phyloP scores from a whole-genome alignment of 2,797 vertebrate species.

The Galago senegalensis region DNA sequence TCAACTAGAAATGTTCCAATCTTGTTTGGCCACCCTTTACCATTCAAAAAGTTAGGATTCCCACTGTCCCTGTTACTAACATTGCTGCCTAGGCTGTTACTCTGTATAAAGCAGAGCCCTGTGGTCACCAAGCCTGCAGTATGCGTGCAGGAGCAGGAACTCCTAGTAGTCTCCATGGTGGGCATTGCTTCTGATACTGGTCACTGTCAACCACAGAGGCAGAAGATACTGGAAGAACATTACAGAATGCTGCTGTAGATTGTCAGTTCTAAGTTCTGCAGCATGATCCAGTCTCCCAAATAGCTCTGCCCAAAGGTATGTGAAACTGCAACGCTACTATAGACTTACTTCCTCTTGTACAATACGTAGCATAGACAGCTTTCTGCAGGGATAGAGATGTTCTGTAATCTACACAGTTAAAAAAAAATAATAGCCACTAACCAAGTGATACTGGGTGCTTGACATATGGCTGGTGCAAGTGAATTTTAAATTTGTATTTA shows the following conservation, averaged over 20 bases:
- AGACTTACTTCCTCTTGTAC: neutral
- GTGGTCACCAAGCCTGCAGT: neutral
- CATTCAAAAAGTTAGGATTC: slow-evolving; percentile 85
- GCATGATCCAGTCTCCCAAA: neutral
- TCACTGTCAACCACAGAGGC: neutral
- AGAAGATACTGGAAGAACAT: neutral
- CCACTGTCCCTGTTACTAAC: neutral
- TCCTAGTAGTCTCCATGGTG: neutral
- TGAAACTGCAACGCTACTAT: neutral
- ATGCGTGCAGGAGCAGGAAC: neutral
- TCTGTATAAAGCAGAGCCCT: neutral
- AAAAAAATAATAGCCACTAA: slow-evolving; percentile 40
- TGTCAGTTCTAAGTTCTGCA: slow-evolving; percentile 23
- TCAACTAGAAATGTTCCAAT: slow-evolving; percentile 88
- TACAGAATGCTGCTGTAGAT: neutral
- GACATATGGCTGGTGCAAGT: neutral
- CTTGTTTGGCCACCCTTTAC: slow-evolving; percentile 90
- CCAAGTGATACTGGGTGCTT: neutral
- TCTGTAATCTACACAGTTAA: neutral
- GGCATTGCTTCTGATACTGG: neutral
- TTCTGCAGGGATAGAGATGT: neutral
- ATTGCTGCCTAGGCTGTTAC: neutral
- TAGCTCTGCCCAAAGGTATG: neutral
- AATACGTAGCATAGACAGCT: neutral
- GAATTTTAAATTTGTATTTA: slow-evolving; percentile 53